Evolutionary conservation across 2,797 vertebrate species (phyloP), one percentile per base, ranked within the genome.

Genomic region (Channallabes apus): DNA sequence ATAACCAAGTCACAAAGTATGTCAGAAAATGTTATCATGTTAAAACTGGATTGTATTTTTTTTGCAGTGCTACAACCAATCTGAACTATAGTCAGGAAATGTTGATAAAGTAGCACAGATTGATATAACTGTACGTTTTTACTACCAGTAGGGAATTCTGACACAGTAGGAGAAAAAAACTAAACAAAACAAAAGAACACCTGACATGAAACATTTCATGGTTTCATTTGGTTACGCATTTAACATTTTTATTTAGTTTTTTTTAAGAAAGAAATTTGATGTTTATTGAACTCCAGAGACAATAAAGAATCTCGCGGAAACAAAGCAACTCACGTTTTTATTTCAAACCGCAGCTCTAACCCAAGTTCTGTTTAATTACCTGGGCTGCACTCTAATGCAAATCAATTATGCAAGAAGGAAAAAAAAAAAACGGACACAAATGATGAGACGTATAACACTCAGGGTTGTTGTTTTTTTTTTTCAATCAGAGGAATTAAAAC

Each of bases 301-400:
- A 90, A 92, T 93, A 91, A 93, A 93, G 83, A 83, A 84, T 92
- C 90, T 86, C 54, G n/a, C 2, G 0, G 29, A 84, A 84, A 77
- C 20, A 77, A 90, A 90, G 84, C 87, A 76, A 91, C 90, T 85
- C 94, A 92, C 90, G 91, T 94, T 95, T 94, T 92, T 73, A 58
- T 94, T 95, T 94, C 93, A 93, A 94, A 94, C 93, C 92, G 91
- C 92, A 91, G 92, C 86, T 58, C 51, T 76, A 54, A 54, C 51
- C 73, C 73, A 91, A 11, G 93, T 92, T 90, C 91, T 87, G 91
- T 93, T 95, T 94, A 94, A 95, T 96, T 95, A 95, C 93, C 93
- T 92, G 91, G 91, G 80, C 69, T 90, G 91, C 1, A 77, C 91
- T 93, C 88, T 95, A 95, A 95, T 93, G 94, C 93, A 93, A 93